Evolutionary conservation across 2,797 vertebrate species (phyloP).

Genomic region (Cynodonichthys magdalenae): DNA sequence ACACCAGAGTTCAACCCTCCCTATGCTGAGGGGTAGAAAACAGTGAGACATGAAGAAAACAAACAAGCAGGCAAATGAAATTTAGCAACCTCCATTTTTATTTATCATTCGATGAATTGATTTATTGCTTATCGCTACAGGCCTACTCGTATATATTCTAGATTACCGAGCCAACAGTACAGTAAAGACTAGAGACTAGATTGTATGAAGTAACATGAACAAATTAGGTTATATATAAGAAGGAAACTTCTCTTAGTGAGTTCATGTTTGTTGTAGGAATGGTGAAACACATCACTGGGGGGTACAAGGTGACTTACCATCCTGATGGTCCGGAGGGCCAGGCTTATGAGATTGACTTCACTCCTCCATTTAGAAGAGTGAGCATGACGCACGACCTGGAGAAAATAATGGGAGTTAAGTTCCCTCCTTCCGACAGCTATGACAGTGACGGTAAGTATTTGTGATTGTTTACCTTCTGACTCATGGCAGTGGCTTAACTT

Average conservation of each 20-base stretch:
- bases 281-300: slow-evolving; percentile 93
- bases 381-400: slow-evolving; percentile 93
- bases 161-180: too few relatives aligned
- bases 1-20: too few relatives aligned
- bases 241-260: background rate
- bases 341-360: slow-evolving; percentile 93
- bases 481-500: background rate
- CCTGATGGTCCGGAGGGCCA: slow-evolving; percentile 93
- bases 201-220: too few relatives aligned
- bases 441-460: slow-evolving; percentile 71
- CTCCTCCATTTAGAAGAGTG: slow-evolving; percentile 91
- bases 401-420: slow-evolving; percentile 88
- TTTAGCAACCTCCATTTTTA: too few relatives aligned
- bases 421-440: slow-evolving; percentile 85
- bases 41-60: too few relatives aligned
- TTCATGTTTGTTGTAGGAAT: slow-evolving; percentile 82
- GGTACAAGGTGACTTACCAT: slow-evolving; percentile 92
- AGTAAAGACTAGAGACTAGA: too few relatives aligned
- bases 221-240: too few relatives aligned
- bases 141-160: too few relatives aligned
- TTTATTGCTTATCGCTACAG: too few relatives aligned
- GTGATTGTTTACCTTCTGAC: background rate
- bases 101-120: too few relatives aligned
- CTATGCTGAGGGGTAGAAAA: too few relatives aligned
- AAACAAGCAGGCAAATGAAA: too few relatives aligned